phyloP scores from a whole-genome alignment of 2,888 invertebrate genomes.

The Zaprionus obscuricornis region DNA sequence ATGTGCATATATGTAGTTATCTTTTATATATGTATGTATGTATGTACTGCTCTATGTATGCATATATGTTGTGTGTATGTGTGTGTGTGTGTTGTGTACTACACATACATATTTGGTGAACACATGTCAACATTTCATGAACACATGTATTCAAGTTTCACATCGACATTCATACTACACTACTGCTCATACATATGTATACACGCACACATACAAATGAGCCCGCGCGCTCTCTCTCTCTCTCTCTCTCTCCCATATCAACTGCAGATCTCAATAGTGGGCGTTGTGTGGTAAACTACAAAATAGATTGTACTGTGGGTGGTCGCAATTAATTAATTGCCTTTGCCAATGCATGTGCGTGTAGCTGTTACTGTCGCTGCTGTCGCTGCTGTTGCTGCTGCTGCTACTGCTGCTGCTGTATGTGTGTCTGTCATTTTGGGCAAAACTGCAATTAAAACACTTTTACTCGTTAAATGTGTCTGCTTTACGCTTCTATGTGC shows the following conservation, averaged over 20 bases:
- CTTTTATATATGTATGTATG: slow-evolving; percentile 44
- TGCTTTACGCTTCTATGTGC: slow-evolving; percentile 37
- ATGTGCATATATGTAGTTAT: slow-evolving; percentile 25
- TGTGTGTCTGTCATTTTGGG: slow-evolving; percentile 56
- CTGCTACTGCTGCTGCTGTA: too few species aligned
- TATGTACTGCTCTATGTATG: slow-evolving; percentile 23
- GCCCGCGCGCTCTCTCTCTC: slow-evolving; percentile 23
- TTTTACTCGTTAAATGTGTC: slow-evolving; percentile 61
- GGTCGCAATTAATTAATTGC: slow-evolving; percentile 76
- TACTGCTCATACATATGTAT: slow-evolving; percentile 11
- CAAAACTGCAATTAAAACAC: slow-evolving; percentile 75
- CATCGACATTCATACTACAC: slow-evolving; percentile 36
- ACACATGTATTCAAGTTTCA: slow-evolving; percentile 66
- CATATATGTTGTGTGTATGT: slow-evolving; percentile 25
- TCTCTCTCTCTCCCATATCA: slow-evolving; percentile 20
- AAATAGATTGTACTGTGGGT: slow-evolving; percentile 41
- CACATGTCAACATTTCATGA: slow-evolving; percentile 78
- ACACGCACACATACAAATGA: slow-evolving; percentile 13
- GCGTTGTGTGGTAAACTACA: slow-evolving; percentile 29
- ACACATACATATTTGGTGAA: slow-evolving; percentile 70
- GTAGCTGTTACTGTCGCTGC: too few species aligned
- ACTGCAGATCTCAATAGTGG: slow-evolving; percentile 41
- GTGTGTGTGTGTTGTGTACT: slow-evolving; percentile 19
- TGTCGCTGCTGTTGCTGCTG: too few species aligned
- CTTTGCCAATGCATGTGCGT: slow-evolving; percentile 45